Evolutionary conservation across 2,797 vertebrate genomes (phyloP), one percentile per base, ranked within the genome.

Genomic region (Bufotes viridis): DNA sequence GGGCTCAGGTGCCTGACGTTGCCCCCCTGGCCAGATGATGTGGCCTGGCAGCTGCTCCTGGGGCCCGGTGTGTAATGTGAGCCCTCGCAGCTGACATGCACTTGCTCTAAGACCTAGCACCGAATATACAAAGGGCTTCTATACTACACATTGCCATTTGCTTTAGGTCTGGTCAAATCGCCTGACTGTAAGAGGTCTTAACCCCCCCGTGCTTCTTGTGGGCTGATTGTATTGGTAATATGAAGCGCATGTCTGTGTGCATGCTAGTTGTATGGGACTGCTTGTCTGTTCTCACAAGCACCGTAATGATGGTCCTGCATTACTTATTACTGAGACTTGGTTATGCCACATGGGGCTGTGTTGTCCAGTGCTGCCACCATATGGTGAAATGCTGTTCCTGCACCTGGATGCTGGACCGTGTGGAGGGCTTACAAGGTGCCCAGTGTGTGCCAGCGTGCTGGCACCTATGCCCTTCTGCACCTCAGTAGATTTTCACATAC

Each of bases 41-140:
- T 65, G 55, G 34, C 53, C 72, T 78, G 81, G 87, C 87, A 88
- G 82, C 82, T 84, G 87, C 82, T 81, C 7, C 82, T 88, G 82
- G 67, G 34, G 76, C 87, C 78, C 82, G 57, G 65, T 63, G 0
- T 78, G 82, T 84, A 84, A 88, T 65, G 42, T 85, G 87, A 84
- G 70, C 82, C 61, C 3, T 49, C 11, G 34, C 76, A 85, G 72
- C 75, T 85, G 65, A 84, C 61, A 11, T 22, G 22, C 29, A 60
- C 67, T 74, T 80, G 24, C 34, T 81, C 0, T 24, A 8, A 65
- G 22, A 65, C 60, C 14, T 12, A 22, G 7, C 22, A 15, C 74
- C 15, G 3, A 78, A 53, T 78, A 22, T n/a, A 78, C 74, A 78
- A 53, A 78, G 51, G 74, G 2, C 7, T 51, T 4, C 10, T 75